Conservation (phyloP, 2,888 invertebrate species). For the Hoplodrina blanda region DNA sequence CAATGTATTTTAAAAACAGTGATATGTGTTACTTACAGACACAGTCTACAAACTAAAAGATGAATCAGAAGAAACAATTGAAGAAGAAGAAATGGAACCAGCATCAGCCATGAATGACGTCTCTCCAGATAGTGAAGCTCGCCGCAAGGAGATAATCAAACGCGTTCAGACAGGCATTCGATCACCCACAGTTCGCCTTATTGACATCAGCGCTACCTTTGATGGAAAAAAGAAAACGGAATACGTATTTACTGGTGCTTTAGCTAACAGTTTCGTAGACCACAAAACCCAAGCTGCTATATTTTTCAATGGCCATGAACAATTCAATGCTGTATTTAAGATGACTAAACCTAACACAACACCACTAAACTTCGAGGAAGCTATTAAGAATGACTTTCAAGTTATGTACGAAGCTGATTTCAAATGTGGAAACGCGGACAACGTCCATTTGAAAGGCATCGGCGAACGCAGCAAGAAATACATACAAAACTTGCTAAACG, state of each 20-base stretch:
- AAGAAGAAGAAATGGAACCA: slow-evolving; percentile 72
- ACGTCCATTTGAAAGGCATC: slow-evolving; percentile 82
- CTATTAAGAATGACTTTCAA: slow-evolving; percentile 87
- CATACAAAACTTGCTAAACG: slow-evolving; percentile 83
- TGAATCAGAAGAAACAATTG: slow-evolving; percentile 66
- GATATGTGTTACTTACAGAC: slow-evolving; percentile 73
- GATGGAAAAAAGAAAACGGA: slow-evolving; percentile 87
- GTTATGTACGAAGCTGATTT: slow-evolving; percentile 85
- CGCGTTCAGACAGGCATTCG: slow-evolving; percentile 90
- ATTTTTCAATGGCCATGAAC: slow-evolving; percentile 81
- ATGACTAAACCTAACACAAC: slow-evolving; percentile 86
- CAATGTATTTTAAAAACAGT: background rate
- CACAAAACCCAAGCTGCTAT: slow-evolving; percentile 87
- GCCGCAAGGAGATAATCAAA: slow-evolving; percentile 88
- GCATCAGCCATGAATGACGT: slow-evolving; percentile 73
- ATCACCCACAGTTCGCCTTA: slow-evolving; percentile 84
- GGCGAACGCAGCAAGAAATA: slow-evolving; percentile 87
- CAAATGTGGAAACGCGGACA: slow-evolving; percentile 85
- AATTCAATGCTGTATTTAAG: slow-evolving; percentile 86
- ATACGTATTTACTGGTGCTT: slow-evolving; percentile 88
- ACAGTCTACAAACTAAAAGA: slow-evolving; percentile 75
- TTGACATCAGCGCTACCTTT: slow-evolving; percentile 90
- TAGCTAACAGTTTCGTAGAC: slow-evolving; percentile 89
- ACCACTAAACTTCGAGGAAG: slow-evolving; percentile 88
- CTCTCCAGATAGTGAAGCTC: slow-evolving; percentile 75